Base-by-base conservation (phyloP, 2,888 invertebrate species). In the Pegoplata infirma region DNA sequence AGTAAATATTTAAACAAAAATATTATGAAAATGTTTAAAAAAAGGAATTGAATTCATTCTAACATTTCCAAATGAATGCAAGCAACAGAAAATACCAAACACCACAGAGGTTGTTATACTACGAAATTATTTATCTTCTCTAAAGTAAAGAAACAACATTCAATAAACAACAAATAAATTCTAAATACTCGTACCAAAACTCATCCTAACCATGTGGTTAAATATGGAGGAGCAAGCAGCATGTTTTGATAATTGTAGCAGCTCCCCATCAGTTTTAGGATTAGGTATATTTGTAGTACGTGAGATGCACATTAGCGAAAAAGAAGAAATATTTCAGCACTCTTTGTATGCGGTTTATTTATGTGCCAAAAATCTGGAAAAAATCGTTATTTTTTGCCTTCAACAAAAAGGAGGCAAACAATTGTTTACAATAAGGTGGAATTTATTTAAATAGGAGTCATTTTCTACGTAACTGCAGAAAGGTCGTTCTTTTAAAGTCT, bases 1-100 rank as follows among this genome's bases (percentile, higher is more conserved):
- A 51, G 19, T 12, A 67, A 74, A 66, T 74, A 74, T 67, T 74
- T 59, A 12, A 19, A 7, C 6, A 46, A 46, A 23, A 53, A 53
- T 56, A 40, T n/a, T 10, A 14, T 46, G 10, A 53, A 44, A 19
- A 51, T 55, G 19, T 46, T 7, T 16, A 21, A 10, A 59, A 51
- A n/a, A 36, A 72, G 3, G 7, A 32, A 61, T 59, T 67, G 7
- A 32, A 61, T 59, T 67, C 17, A 46, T 67, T 67, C 67, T 67
- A 67, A 67, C 19, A 53, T 53, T 64, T 12, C 47, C 16, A 58
- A 73, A 73, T 23, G 28, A 46, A 61, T 16, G 10, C 51, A 56
- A 49, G 8, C 51, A 66, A 66, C n/a, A n/a, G n/a, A n/a, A n/a
- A n/a, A n/a, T n/a, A 10, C 32, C 32, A 10, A n/a, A 32, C 10